Conservation (phyloP, 2,888 invertebrate species). For the Plebejus argus region DNA sequence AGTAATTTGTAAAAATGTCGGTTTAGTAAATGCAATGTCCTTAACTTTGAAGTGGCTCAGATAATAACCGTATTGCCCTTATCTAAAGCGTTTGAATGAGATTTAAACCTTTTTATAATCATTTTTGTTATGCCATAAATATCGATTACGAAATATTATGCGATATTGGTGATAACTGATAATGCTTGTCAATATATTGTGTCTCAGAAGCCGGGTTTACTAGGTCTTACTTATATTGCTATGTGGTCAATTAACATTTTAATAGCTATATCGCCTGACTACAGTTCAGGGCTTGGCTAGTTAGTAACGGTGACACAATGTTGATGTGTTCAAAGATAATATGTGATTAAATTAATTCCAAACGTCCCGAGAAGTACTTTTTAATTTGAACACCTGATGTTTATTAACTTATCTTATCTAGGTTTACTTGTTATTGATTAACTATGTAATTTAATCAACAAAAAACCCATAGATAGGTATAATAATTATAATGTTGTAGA, state of each 20-base stretch:
- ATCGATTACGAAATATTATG: background rate
- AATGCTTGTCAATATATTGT: background rate
- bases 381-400: background rate
- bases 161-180: background rate
- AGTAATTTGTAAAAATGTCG: background rate
- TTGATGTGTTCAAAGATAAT: background rate
- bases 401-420: background rate
- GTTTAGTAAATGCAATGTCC: background rate
- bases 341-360: conserved; percentile 4
- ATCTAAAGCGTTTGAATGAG: background rate
- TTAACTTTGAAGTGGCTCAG: background rate
- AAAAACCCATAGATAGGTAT: too few species aligned
- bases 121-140: background rate
- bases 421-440: background rate
- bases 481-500: too few species aligned
- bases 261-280: background rate
- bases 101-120: background rate
- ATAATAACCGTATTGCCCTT: background rate
- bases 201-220: background rate
- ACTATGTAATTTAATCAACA: too few species aligned
- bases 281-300: background rate
- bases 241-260: background rate
- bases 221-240: background rate
- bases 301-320: background rate
- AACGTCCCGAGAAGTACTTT: background rate